Evolutionary conservation across 1,140 invertebrate species (phyloP).

Genomic region (Camponotus vicinus): DNA sequence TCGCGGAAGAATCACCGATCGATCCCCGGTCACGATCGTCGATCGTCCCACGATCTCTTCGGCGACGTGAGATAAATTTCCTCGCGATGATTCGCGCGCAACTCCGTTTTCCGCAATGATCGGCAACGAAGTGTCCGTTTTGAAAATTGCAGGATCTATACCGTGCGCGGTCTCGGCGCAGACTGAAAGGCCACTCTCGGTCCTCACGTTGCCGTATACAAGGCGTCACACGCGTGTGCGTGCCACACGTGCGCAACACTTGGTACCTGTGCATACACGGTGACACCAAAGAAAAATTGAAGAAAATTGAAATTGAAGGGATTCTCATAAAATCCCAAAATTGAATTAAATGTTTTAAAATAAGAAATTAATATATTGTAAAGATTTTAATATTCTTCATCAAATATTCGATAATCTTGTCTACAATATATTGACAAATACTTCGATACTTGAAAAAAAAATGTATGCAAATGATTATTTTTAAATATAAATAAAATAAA

Average conservation of each 20-base stretch:
- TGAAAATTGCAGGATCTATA: conserved; percentile 69
- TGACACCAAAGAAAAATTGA: conserved; percentile 45
- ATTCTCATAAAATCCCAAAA: background rate
- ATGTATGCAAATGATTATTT: background rate
- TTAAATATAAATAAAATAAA: background rate
- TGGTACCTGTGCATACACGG: conserved; percentile 73
- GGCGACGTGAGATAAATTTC: background rate
- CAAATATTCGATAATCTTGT: background rate
- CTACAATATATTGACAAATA: background rate
- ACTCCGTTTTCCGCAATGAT: background rate
- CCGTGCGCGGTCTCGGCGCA: conserved; percentile 74
- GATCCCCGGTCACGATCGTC: conserved; percentile 17
- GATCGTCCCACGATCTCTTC: conserved; percentile 40
- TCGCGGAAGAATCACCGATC: conserved; percentile 3
- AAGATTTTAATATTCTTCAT: background rate
- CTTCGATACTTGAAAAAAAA: background rate
- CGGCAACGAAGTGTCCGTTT: conserved; percentile 18
- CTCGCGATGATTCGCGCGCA: background rate
- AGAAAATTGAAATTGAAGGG: background rate
- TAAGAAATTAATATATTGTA: background rate
- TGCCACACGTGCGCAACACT: conserved; percentile 26
- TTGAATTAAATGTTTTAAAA: no score
- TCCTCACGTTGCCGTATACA: conserved; percentile 66
- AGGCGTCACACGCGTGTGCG: conserved; percentile 63
- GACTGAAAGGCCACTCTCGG: conserved; percentile 72